phyloP scores from a whole-genome alignment of 2,797 vertebrate genomes.

The Smutsia temminckii region DNA sequence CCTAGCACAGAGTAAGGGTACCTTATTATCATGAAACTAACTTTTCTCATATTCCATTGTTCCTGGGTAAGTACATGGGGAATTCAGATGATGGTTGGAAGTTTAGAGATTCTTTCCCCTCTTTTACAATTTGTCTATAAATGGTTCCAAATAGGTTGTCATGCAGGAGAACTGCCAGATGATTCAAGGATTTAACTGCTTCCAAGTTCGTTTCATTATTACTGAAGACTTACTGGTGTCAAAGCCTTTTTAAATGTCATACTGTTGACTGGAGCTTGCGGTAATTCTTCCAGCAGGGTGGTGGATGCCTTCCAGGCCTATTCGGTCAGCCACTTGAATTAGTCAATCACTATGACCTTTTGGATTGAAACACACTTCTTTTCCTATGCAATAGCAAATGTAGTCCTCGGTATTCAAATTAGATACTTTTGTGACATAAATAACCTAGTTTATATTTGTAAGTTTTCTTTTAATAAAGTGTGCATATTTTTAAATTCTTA shows the following conservation, averaged over 20 bases:
- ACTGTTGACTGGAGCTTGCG: neutral
- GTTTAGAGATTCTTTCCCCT: neutral
- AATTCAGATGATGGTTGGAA: constrained; percentile 12
- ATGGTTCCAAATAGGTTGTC: neutral
- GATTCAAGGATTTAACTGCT: constrained; percentile 19
- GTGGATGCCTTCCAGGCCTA: neutral
- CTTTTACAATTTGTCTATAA: neutral
- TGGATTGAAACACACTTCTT: neutral
- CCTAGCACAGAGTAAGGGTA: neutral
- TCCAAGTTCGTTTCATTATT: constrained; percentile 25
- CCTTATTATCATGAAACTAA: neutral
- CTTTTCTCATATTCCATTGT: neutral
- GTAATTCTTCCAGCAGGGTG: neutral
- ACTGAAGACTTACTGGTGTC: constrained; percentile 9
- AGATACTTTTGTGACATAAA: neutral
- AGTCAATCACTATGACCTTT: neutral
- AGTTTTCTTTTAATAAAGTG: constrained; percentile 39
- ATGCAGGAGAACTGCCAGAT: neutral
- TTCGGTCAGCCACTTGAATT: neutral
- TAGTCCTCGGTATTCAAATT: neutral
- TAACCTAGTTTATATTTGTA: neutral
- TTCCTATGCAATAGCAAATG: neutral
- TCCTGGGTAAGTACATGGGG: neutral
- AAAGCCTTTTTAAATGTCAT: neutral
- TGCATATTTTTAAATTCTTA: neutral